Base-by-base conservation (phyloP, 2,888 invertebrate genomes). In the Cephus pulcher region DNA sequence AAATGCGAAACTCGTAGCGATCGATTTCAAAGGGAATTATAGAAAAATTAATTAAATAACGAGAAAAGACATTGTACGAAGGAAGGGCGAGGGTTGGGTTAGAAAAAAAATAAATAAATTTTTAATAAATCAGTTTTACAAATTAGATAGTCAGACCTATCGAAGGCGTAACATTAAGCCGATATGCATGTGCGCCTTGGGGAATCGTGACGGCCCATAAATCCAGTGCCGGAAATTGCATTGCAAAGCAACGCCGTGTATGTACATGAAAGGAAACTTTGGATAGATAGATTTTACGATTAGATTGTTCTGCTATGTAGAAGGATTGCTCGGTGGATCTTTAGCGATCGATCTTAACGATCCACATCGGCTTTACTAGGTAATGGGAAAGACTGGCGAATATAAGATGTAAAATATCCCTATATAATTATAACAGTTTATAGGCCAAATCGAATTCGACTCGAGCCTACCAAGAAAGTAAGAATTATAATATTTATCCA, bases 171-270 rank as follows among this genome's bases (percentile, higher is more conserved):
- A 30, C 71, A 30, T 34, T 71, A 34, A 32, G 71, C 30, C 34
- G 71, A 30, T 71, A 71, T 71, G 34, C 71, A 34, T 34, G 32
- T 71, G 32, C 3, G 32, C 32, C 32, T 32, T 23, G 71, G 34
- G 34, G 34, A 71, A 71, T 71, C 71, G 71, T 71, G 71, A 33
- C 71, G 34, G 71, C 32, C 34, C 30, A 71, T 71, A 71, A 71
- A 71, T 71, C 71, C 34, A 34, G 30, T 34, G 56, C 71, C 32
- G 34, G 71, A 71, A 71, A 71, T 71, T 71, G 34, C 71, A 71
- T 30, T 23, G 71, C 71, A 30, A 71, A 71, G 12, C 56, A 56
- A 56, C 56, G 56, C 56, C 56, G 23, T 56, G 56, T 56, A 56
- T 9, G 56, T 56, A 56, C 56, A 23, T 56, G 56, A 56, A 56